Base-by-base conservation (phyloP, 37 sponge, comb jelly and placozoan genomes). In the Oscarella lobularis region DNA sequence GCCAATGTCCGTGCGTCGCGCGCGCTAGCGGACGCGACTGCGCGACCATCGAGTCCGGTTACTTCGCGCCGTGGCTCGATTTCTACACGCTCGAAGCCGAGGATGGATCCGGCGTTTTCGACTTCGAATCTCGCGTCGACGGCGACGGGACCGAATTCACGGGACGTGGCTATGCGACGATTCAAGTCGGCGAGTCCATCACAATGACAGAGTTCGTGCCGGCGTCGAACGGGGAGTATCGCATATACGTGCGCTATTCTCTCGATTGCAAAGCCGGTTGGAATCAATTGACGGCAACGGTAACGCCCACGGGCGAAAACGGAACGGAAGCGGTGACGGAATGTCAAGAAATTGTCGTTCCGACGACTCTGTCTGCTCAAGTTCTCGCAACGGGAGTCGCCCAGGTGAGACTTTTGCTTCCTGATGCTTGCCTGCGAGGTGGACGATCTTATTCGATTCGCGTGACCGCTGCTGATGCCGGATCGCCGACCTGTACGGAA, bases 371-470 rank as follows among this genome's bases (percentile, higher is more conserved):
- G 20, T 48, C 60, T 48, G 60, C 20, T 9, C 9, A 9, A 27
- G 60, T 27, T 9, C 9, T 48, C 9, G 9, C 60, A 48, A 9
- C 60, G 14, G 60, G 60, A 27, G 60, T 48, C 14, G 60, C 60
- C 60, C 14, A 27, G 14, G 9, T 20, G 20, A 9, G 60, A 20
- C 9, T 27, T 9, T 20, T 48, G 14, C 14, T 27, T 48, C 14
- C 9, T 48, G 60, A 9, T 48, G 14, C 67, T 2, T 89, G 89
- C 48, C 80, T 89, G n/a, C 76, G 78, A 67, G 86, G 73, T 29
- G 89, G 89, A 38, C 80, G 76, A 2, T 67, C 70, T 31, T 89
- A 89, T 31, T 40, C 39, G n/a, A 75, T 85, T 66, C 36, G 20
- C 3, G 65, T 89, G 38, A 31, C 29, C 2, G 40, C 69, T 27